Conservation (phyloP, 2,797 vertebrate genomes). For the Coregonus sp. region DNA sequence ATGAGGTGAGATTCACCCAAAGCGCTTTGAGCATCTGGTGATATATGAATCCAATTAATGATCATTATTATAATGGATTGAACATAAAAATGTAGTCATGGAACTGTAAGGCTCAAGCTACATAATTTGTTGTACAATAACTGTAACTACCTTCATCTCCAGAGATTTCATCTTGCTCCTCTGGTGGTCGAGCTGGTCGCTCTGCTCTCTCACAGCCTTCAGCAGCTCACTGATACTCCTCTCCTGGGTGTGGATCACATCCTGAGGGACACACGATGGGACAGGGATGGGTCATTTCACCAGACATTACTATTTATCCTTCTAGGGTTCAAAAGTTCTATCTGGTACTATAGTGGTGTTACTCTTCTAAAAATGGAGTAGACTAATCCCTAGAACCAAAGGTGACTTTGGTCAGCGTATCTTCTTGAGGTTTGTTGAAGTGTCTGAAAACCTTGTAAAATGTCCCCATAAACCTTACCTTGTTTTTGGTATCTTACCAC, state of each 20-base stretch:
- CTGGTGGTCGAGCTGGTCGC: slow-evolving; percentile 82
- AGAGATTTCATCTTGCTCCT: slow-evolving; percentile 83
- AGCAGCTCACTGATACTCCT: slow-evolving; percentile 83
- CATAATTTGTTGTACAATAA: neutral
- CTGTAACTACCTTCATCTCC: slow-evolving; percentile 82
- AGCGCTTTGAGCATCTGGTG: neutral
- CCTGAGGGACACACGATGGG: slow-evolving; percentile 65
- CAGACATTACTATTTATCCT: neutral
- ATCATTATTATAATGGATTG: too few species aligned
- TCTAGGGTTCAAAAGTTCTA: neutral
- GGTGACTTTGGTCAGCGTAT: neutral
- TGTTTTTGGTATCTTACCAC: neutral
- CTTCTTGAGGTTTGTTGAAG: neutral
- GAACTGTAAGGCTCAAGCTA: neutral
- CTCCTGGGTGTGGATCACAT: slow-evolving; percentile 84
- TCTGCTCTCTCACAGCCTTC: slow-evolving; percentile 82
- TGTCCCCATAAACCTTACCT: neutral
- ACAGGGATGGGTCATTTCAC: neutral
- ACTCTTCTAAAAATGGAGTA: too few species aligned
- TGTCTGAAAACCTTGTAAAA: neutral
- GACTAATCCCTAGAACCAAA: neutral
- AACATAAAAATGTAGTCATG: neutral
- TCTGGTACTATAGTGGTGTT: neutral
- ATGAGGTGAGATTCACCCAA: too few species aligned
- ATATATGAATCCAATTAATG: neutral